Base-by-base conservation (phyloP, 2,888 invertebrate genomes). In the Drosophila anomalata region DNA sequence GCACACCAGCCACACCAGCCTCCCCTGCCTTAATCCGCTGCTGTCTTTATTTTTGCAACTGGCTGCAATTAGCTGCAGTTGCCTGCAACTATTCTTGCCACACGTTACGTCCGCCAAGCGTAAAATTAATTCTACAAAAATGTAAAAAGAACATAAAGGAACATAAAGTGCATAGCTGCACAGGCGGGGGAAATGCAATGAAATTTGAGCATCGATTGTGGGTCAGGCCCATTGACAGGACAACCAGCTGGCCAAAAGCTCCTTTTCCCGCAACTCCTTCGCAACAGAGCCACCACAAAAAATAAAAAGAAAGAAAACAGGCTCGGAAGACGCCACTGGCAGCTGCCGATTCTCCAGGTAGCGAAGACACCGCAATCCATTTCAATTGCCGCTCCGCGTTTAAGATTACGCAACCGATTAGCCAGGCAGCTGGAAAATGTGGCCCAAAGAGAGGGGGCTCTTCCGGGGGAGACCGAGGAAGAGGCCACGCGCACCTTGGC, bases 351-450 rank as follows among this genome's bases (percentile, higher is more conserved):
- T 48, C 67, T 48, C 67, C 83, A 76, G 83, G 79, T 79, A 69
- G 73, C 77, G 65, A 62, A 62, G 61, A 62, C 61, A 62, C 73
- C 58, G 85, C 80, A 81, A 81, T 81, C 85, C 82, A 88, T 86
- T 82, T 88, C 82, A 83, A 83, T 83, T 83, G 87, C 87, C 69
- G 75, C 81, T 66, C 68, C 78, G 85, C 89, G 87, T 84, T 88
- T 87, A 77, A 87, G 89, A 89, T 85, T 85, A 87, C 85, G 79
- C 81, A 79, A 74, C 62, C 85, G 87, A 89, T 87, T 88, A 87
- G 77, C 77, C 72, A 68, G 82, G 89, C 88, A 89, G 89, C 88
- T 88, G 87, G 76, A 89, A 89, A 88, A 87, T 87, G 87, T 77
- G 70, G 77, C 60, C 67, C 71, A 67, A 31, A 50, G 11, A 14